A percentile compares a stretch with the other conserved stretches of the same genome.
Evolutionary conservation across 2,888 invertebrate species (phyloP).

Genomic region (Apocheima hispidaria): DNA sequence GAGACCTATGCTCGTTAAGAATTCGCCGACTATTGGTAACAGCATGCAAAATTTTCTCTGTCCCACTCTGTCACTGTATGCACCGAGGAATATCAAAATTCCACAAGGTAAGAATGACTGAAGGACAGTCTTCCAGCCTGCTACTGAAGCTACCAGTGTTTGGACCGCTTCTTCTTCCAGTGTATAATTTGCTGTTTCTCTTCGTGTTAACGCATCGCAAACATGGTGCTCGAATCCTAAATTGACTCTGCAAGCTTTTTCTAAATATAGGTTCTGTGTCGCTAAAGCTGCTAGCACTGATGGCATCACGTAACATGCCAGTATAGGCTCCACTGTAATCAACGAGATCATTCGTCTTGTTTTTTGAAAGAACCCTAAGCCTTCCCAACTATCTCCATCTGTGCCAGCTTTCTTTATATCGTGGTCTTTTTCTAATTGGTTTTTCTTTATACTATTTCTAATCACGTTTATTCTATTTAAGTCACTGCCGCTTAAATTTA

Average conservation of each 20-base stretch:
- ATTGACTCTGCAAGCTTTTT: constrained; percentile 95
- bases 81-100: constrained; percentile 93
- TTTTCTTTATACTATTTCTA: constrained; percentile 68
- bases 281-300: constrained; percentile 90
- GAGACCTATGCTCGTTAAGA: constrained; percentile 91
- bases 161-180: constrained; percentile 89
- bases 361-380: constrained; percentile 85
- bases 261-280: constrained; percentile 93
- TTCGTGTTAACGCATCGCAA: constrained; percentile 91
- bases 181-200: constrained; percentile 88
- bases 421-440: constrained; percentile 58
- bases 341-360: constrained; percentile 86
- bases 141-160: constrained; percentile 91
- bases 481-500: constrained; percentile 65
- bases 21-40: constrained; percentile 92
- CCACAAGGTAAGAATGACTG: constrained; percentile 93
- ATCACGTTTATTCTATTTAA: constrained; percentile 70
- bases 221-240: constrained; percentile 89
- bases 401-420: constrained; percentile 54
- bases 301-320: constrained; percentile 90
- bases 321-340: constrained; percentile 91
- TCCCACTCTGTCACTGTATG: constrained; percentile 90
- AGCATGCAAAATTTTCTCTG: constrained; percentile 93
- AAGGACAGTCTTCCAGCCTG: constrained; percentile 94
- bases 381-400: constrained; percentile 72